phyloP scores from a whole-genome alignment of 1,140 invertebrate species.

The Trichogramma pretiosum region DNA sequence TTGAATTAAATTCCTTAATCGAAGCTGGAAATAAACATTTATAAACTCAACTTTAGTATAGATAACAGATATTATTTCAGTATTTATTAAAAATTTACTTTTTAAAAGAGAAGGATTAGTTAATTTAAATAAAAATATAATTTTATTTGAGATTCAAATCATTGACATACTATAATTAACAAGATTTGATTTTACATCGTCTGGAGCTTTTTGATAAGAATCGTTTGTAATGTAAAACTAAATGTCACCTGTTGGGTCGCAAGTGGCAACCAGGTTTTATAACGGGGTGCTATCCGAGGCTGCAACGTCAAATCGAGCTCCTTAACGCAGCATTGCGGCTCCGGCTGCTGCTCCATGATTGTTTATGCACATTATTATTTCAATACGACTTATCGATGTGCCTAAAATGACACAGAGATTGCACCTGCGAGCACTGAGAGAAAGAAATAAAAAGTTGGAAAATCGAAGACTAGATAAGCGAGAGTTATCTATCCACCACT shows the following conservation, averaged over 20 bases:
- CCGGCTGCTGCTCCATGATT: slow-evolving; percentile 36
- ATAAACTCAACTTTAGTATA: too few species aligned
- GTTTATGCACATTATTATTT: slow-evolving; percentile 15
- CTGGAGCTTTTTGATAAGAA: neutral
- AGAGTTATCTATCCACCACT: too few species aligned
- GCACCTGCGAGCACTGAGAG: too few species aligned
- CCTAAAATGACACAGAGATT: too few species aligned
- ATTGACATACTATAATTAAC: neutral
- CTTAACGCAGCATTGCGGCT: slow-evolving; percentile 33
- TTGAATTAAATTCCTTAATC: slow-evolving; percentile 65
- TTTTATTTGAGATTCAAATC: too few species aligned
- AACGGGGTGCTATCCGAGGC: slow-evolving; percentile 35
- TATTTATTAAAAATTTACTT: too few species aligned
- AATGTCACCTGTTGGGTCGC: slow-evolving; percentile 42
- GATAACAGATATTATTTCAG: too few species aligned
- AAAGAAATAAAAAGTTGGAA: too few species aligned
- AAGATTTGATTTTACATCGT: neutral
- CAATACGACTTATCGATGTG: too few species aligned
- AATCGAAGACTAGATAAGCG: too few species aligned
- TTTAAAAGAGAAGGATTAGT: too few species aligned
- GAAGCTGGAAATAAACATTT: slow-evolving; percentile 44
- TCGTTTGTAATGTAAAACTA: neutral
- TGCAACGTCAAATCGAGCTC: slow-evolving; percentile 41
- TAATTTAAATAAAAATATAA: too few species aligned
- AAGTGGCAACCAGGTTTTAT: slow-evolving; percentile 40